phyloP scores from a whole-genome alignment of 2,797 vertebrate genomes.

The Astyanax mexicanus region DNA sequence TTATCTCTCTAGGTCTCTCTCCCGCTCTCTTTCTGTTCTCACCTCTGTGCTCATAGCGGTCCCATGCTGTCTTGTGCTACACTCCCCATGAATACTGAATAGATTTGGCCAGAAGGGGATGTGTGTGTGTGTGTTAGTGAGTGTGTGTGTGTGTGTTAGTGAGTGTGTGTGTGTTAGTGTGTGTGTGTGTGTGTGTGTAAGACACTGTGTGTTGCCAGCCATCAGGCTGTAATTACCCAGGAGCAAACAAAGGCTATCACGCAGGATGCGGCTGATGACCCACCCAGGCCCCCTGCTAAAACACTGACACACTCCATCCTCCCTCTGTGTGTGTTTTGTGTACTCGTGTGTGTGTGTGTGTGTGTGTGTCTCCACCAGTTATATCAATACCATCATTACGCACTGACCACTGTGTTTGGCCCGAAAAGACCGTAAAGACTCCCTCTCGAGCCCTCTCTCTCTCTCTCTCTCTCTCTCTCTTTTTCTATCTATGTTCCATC shows the following conservation, averaged over 20 bases:
- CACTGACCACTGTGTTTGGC: conserved; percentile 58
- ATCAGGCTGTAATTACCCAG: conserved; percentile 36
- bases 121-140: conserved; percentile 31
- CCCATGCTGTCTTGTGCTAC: conserved; percentile 64
- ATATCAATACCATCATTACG: conserved; percentile 65
- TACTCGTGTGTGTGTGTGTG: not conserved
- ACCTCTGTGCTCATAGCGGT: conserved; percentile 46
- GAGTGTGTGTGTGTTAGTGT: conserved; percentile 23
- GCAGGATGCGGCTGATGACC: conserved; percentile 40
- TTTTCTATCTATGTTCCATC: conserved; percentile 10
- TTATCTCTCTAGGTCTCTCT: not conserved
- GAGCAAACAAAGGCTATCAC: conserved; percentile 45
- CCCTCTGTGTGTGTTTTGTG: not conserved
- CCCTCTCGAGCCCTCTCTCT: conserved; percentile 16
- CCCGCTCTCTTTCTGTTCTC: conserved; percentile 6
- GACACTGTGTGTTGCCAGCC: conserved; percentile 33
- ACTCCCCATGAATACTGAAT: conserved; percentile 71
- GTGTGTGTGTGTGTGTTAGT: conserved; percentile 8
- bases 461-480: conserved; percentile 45
- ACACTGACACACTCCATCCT: conserved; percentile 2
- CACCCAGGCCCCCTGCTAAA: conserved; percentile 4
- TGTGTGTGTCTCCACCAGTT: conserved; percentile 56
- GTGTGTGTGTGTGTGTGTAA: conserved; percentile 19
- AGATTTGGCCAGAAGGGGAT: conserved; percentile 56
- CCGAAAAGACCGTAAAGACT: conserved; percentile 53